Conservation (phyloP, 2,888 invertebrate species). For the Stenodema calcarata region DNA sequence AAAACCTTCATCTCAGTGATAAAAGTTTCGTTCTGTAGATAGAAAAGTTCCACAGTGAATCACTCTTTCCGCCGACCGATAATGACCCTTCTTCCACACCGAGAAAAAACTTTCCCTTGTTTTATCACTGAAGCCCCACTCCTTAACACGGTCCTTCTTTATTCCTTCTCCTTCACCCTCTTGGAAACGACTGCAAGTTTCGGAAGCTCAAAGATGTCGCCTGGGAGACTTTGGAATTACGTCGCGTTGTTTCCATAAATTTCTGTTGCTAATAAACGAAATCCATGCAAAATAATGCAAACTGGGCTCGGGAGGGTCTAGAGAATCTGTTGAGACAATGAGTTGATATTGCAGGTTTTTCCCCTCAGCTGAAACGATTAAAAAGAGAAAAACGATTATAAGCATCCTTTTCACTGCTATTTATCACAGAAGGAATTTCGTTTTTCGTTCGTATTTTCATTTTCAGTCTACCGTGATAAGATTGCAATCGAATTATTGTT, state of each 20-base stretch:
- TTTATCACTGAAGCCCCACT: not conserved
- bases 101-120: not conserved
- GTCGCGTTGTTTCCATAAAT: not conserved
- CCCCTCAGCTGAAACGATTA: not conserved
- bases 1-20: not conserved
- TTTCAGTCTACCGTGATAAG: no score
- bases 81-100: not conserved
- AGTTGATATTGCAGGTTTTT: not conserved
- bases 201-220: not conserved
- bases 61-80: not conserved
- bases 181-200: not conserved
- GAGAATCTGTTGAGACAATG: not conserved
- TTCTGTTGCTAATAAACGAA: not conserved
- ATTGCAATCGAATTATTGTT: no score
- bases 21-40: not conserved
- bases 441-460: no score
- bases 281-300: not conserved
- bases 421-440: not conserved
- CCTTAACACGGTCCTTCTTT: not conserved
- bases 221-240: not conserved
- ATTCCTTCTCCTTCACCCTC: not conserved
- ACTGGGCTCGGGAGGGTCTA: not conserved
- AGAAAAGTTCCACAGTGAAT: not conserved
- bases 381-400: not conserved
- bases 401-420: not conserved